Conservation (phyloP, 2,888 invertebrate genomes). For the Amaurobius ferox region DNA sequence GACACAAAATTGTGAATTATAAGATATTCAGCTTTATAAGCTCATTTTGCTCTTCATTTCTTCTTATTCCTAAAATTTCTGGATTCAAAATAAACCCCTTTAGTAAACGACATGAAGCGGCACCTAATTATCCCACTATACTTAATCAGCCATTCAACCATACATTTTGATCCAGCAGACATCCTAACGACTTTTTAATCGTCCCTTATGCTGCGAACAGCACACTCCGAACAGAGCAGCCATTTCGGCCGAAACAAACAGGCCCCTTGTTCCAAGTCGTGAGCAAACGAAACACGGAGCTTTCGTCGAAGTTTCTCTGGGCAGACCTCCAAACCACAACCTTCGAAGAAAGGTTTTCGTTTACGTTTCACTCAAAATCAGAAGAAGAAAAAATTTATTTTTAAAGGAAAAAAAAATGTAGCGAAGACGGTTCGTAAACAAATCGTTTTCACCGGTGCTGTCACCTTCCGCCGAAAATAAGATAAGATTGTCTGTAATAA, state of each 20-base stretch:
- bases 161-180: neutral
- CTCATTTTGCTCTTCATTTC: no score
- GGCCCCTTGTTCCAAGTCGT: neutral
- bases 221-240: no score
- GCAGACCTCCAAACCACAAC: neutral
- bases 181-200: constrained; percentile 6
- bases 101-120: no score
- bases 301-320: neutral
- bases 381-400: neutral
- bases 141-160: neutral
- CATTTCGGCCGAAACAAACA: neutral
- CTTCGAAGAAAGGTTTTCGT: neutral
- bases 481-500: neutral
- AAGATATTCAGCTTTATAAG: no score
- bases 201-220: neutral
- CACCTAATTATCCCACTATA: no score
- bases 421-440: neutral
- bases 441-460: neutral
- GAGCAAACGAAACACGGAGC: neutral
- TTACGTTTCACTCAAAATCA: neutral
- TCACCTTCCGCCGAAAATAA: neutral
- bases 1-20: no score
- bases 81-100: no score
- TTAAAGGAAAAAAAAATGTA: neutral
- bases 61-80: no score